Evolutionary conservation across 2,113 vertebrate species (phyloP), one percentile per base, ranked within the genome.

Genomic region (Sakesphorus luctuosus): DNA sequence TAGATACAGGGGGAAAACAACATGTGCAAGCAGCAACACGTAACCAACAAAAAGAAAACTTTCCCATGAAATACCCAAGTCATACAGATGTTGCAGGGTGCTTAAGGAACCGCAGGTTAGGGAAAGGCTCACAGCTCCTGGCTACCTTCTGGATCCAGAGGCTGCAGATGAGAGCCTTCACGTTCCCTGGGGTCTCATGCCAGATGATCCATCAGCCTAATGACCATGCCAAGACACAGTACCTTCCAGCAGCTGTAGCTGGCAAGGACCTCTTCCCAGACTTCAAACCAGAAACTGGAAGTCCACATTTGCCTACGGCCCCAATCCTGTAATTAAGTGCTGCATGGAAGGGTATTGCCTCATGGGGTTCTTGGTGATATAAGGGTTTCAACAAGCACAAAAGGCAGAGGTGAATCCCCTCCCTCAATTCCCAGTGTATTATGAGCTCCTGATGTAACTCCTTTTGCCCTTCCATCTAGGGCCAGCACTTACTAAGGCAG

Each of bases 11-110:
- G 80, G 18, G 25, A 47, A 80, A 78, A 92, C 92, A 66, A 9
- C 50, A 10, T 3, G 16, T 68, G 77, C 97, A 96, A 87, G 97
- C 93, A 96, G 96, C 77, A 95, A 96, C 97, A 94, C 4, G 97
- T 66, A 97, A 89, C 77, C 61, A 82, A 23, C 67, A 73, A 73
- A 92, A 94, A 89, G 92, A 81, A 95, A 94, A 97, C 81, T 97
- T 97, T 97, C 97, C 96, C 97, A 97, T 96, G 93, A 89, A 96
- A 92, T 84, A 87, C 23, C 17, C 89, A 35, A 47, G 59, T 9
- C 83, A 75, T 90, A 89, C 63, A 66, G 88, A 95, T 84, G 82
- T 93, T 94, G 49, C 85, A 69, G 76, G 58, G 44, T 72, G 87
- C 84, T 81, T 84, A 71, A 72, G 13, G 2, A 89, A 69, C 16